These are phyloP conservation scores for Thymallus thymallus DNA, from an alignment of 2,113 vertebrate species.

Conservation along the genomic window DNA sequence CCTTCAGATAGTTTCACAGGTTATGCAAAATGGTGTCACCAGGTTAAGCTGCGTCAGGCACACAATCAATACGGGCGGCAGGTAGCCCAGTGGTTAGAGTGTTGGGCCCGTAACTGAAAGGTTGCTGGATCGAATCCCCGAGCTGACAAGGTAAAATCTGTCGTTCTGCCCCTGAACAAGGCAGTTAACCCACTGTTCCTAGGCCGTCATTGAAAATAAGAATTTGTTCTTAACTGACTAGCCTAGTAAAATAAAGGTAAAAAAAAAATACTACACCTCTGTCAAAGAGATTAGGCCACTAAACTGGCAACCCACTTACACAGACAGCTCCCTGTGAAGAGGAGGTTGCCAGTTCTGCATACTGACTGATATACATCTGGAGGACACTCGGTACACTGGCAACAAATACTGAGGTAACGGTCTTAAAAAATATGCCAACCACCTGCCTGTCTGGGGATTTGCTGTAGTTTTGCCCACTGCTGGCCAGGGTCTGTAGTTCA, in stretches of 20 bases:
- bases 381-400: not conserved
- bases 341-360: not conserved
- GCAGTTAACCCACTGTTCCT: too few relatives aligned
- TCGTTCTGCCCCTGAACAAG: too few relatives aligned
- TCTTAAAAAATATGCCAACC: not conserved
- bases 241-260: too few relatives aligned
- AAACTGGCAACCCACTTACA: not conserved
- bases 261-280: conserved; percentile 23
- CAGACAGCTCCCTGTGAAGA: not conserved
- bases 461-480: not conserved
- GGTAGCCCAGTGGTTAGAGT: too few relatives aligned
- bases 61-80: conserved; percentile 39
- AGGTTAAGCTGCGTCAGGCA: conserved; percentile 28
- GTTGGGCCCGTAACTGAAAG: too few relatives aligned
- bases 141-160: too few relatives aligned
- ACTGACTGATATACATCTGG: not conserved
- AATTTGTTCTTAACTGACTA: too few relatives aligned
- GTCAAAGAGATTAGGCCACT: conserved; percentile 20
- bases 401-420: not conserved
- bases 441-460: not conserved
- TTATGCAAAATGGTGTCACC: conserved; percentile 42
- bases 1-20: conserved; percentile 44
- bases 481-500: not conserved
- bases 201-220: too few relatives aligned
- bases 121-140: too few relatives aligned